A percentile compares a stretch with the other conserved stretches of the same genome.
Conservation (phyloP, 1,140 invertebrate species). For the Brachionus sp. region DNA sequence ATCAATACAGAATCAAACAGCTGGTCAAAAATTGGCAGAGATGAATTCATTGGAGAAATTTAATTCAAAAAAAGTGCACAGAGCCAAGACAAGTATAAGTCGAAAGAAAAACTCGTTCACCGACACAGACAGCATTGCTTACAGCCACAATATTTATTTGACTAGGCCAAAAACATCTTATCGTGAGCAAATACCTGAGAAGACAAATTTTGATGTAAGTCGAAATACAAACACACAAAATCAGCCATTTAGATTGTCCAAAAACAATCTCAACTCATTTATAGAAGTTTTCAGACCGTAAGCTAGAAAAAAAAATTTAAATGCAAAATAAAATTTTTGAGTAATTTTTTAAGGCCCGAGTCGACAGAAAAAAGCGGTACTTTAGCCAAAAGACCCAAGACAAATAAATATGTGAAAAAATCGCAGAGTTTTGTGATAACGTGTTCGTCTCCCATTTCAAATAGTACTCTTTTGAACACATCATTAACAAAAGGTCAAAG, state of each 20-base stretch:
- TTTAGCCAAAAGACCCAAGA: not conserved
- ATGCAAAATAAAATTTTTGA: not conserved
- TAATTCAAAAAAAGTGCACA: not conserved
- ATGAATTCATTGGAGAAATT: conserved; percentile 18
- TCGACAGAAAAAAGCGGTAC: not conserved
- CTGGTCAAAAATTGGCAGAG: not conserved
- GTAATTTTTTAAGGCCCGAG: not conserved
- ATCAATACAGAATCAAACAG: not conserved
- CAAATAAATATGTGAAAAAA: not conserved
- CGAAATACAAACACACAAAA: not conserved
- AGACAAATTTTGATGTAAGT: conserved; percentile 3
- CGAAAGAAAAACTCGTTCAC: not conserved
- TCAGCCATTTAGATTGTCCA: not conserved
- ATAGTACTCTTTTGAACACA: not conserved
- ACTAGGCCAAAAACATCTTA: not conserved
- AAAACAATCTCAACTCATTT: not conserved
- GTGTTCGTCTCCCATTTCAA: not conserved
- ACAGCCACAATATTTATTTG: not conserved
- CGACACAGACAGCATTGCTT: not conserved
- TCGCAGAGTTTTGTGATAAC: not conserved
- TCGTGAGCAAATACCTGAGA: not conserved
- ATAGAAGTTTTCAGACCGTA: conserved; percentile 32
- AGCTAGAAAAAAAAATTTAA: not conserved
- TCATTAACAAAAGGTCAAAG: not conserved
- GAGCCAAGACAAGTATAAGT: not conserved